Evolutionary conservation across 1,140 invertebrate species (phyloP).

Genomic region (Halesus radiatus): DNA sequence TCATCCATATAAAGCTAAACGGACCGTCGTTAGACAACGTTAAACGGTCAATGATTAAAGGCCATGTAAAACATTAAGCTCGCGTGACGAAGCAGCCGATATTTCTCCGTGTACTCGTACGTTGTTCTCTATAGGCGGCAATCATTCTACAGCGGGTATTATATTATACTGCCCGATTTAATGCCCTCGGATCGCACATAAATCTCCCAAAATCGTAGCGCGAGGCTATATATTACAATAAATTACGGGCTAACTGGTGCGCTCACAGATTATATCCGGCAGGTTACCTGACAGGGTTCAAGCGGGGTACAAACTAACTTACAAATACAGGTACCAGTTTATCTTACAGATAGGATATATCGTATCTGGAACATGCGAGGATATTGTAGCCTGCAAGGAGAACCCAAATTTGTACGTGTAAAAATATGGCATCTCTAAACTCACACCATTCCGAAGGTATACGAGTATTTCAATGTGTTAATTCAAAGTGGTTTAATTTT

Average conservation of each 20-base stretch:
- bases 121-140: not conserved
- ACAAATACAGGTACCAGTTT: too few relatives aligned
- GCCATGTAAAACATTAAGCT: constrained; percentile 1
- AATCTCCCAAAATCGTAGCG: constrained; percentile 25
- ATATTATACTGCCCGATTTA: not conserved
- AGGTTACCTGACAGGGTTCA: constrained; percentile 2
- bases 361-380: too few relatives aligned
- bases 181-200: constrained; percentile 15
- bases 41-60: not conserved
- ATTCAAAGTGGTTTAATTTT: too few relatives aligned
- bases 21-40: too few relatives aligned
- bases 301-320: not conserved
- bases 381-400: too few relatives aligned
- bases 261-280: constrained; percentile 12
- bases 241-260: constrained; percentile 17
- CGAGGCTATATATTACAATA: constrained; percentile 25
- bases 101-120: not conserved
- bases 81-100: not conserved
- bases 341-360: too few relatives aligned
- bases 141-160: not conserved
- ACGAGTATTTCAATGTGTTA: too few relatives aligned
- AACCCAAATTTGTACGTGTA: too few relatives aligned
- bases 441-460: too few relatives aligned
- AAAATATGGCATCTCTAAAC: too few relatives aligned
- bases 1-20: too few relatives aligned